Evolutionary conservation across 2,888 invertebrate species (phyloP).

Genomic region (Leucoma salicis): DNA sequence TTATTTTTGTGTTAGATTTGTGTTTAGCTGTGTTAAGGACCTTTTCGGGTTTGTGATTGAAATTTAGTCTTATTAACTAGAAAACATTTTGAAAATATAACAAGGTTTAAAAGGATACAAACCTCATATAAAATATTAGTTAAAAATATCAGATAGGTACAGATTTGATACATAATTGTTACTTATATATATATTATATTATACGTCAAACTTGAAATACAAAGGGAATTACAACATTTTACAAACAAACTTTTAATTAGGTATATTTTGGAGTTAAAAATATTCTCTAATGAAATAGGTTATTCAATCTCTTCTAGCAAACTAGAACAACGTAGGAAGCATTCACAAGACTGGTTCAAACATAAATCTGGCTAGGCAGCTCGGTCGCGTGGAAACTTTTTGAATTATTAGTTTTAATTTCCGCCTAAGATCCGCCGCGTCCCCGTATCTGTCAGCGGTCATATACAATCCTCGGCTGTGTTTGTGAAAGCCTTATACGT

Average conservation of each 20-base stretch:
- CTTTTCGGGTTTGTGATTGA: too few relatives aligned
- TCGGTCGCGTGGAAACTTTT: constrained; percentile 81
- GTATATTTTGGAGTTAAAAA: neutral
- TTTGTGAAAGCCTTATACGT: constrained; percentile 31
- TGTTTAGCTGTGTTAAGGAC: too few relatives aligned
- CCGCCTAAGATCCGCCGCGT: constrained; percentile 79
- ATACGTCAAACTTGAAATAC: too few relatives aligned
- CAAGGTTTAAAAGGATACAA: too few relatives aligned
- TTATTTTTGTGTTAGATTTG: constrained; percentile 42
- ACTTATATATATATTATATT: too few relatives aligned
- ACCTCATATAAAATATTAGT: too few relatives aligned
- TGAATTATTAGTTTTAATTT: constrained; percentile 84
- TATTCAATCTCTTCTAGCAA: constrained; percentile 40
- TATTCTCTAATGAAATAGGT: constrained; percentile 20
- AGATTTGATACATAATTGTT: too few relatives aligned
- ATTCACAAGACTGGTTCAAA: constrained; percentile 71
- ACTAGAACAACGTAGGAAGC: constrained; percentile 60
- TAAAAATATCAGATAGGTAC: too few relatives aligned
- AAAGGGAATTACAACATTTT: too few relatives aligned
- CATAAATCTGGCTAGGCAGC: constrained; percentile 77
- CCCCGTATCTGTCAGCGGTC: constrained; percentile 75
- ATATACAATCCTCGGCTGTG: constrained; percentile 52
- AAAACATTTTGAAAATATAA: too few relatives aligned
- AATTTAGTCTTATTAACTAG: too few relatives aligned
- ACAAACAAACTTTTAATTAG: too few relatives aligned